Evolutionary conservation across 2,888 invertebrate genomes (phyloP).

Genomic region (Tineola bisselliella): DNA sequence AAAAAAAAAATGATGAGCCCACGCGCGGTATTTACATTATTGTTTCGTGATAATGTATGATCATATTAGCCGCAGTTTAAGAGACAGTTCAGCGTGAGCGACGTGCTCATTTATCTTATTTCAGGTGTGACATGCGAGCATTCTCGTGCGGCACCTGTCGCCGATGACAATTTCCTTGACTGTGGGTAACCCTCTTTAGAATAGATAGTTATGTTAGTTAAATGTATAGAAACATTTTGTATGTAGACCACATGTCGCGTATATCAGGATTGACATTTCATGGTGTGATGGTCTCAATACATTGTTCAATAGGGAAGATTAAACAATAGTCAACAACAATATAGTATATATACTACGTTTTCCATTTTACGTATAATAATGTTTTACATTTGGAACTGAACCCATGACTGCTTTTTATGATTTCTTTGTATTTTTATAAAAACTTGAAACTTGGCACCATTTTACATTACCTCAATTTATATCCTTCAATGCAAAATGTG

Average conservation of each 20-base stretch:
- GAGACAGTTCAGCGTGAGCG: background rate
- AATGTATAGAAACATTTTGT: background rate
- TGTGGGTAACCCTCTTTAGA: background rate
- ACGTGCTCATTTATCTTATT: constrained; percentile 3
- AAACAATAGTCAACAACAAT: no score
- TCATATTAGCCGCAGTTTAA: background rate
- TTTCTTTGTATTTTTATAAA: no score
- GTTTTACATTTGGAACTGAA: no score
- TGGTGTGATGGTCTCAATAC: no score
- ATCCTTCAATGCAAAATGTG: background rate
- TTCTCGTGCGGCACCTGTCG: background rate
- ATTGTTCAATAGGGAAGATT: no score
- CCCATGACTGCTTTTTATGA: no score
- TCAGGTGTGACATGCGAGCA: background rate
- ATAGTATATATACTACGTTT: no score
- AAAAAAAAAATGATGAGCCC: no score
- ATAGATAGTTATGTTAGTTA: background rate
- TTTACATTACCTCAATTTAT: background rate
- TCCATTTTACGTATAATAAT: no score
- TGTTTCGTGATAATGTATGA: background rate
- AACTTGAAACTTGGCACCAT: background rate
- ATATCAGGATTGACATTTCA: background rate
- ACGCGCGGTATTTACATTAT: background rate
- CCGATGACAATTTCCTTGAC: constrained; percentile 6
- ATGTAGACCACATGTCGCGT: background rate